Evolutionary conservation across 2,113 vertebrate species (phyloP).

Genomic region (Sporophila hypoxantha): DNA sequence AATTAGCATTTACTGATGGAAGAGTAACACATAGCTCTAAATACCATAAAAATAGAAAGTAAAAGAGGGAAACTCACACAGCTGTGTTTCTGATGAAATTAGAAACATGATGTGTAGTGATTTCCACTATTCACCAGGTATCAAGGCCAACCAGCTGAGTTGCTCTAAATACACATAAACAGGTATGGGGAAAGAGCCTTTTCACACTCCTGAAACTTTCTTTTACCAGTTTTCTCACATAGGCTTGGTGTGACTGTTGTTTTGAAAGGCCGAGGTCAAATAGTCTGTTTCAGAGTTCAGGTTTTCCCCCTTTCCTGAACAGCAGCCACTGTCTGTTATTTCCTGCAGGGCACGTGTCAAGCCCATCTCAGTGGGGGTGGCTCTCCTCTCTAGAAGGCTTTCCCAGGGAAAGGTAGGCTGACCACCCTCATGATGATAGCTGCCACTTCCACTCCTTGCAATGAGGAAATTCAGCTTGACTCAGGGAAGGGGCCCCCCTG

Average conservation of each 20-base stretch:
- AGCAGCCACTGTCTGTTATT: not conserved
- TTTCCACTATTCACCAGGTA: not conserved
- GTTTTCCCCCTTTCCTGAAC: not conserved
- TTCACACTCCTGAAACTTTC: not conserved
- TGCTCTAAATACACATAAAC: not conserved
- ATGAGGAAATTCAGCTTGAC: slow-evolving; percentile 19
- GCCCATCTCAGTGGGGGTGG: not conserved
- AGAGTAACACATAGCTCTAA: slow-evolving; percentile 43
- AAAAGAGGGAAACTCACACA: slow-evolving; percentile 34
- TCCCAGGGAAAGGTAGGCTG: not conserved
- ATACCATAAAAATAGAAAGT: slow-evolving; percentile 43
- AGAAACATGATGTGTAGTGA: no score
- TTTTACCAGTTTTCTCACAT: not conserved
- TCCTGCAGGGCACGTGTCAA: not conserved
- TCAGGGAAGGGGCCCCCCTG: not conserved
- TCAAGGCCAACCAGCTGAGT: not conserved
- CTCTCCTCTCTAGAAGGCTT: not conserved
- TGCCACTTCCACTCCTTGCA: not conserved
- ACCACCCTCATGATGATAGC: not conserved
- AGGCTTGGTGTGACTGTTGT: not conserved
- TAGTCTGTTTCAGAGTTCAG: not conserved
- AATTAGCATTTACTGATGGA: slow-evolving; percentile 38
- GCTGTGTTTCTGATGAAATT: not conserved
- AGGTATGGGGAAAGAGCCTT: not conserved
- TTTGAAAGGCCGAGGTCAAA: not conserved